Evolutionary conservation across 2,113 vertebrate genomes (phyloP).

Genomic region (pig (Sus scrofa)): T2T-Sscrofa CM000818.6:5427001-5427500

Average conservation of each 20-base stretch:
- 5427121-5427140: not conserved
- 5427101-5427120: not conserved
- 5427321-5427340: not conserved
- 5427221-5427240: not conserved
- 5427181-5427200: not conserved
- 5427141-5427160: not conserved
- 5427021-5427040: too few relatives aligned
- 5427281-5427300: not conserved
- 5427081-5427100: not conserved
- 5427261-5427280: not conserved
- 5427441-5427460: too few relatives aligned
- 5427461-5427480: too few relatives aligned
- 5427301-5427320: not conserved
- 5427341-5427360: too few relatives aligned
- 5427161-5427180: not conserved
- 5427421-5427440: too few relatives aligned
- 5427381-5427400: too few relatives aligned
- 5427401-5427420: too few relatives aligned
- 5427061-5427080: not conserved
- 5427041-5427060: not conserved
- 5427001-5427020: not conserved
- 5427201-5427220: not conserved
- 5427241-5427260: not conserved
- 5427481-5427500: too few relatives aligned
- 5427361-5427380: too few relatives aligned